These are phyloP conservation scores for Acrobeloides nanus DNA, from an alignment of 2,888 invertebrate genomes.

Conservation along the genomic window DNA sequence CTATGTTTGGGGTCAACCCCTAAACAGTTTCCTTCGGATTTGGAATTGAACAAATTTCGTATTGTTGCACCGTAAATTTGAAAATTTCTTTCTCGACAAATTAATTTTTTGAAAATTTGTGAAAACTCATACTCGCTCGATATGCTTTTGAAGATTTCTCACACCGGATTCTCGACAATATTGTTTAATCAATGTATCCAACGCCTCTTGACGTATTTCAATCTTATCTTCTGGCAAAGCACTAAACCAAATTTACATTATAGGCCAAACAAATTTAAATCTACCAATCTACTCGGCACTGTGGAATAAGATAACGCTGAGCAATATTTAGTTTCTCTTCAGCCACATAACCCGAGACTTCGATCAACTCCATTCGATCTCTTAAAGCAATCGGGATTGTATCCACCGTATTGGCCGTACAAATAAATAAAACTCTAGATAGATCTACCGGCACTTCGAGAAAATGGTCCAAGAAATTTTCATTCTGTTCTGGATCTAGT, in stretches of 20 bases:
- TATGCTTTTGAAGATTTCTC: conserved; percentile 89
- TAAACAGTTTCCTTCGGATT: too few relatives aligned
- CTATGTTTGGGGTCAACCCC: too few relatives aligned
- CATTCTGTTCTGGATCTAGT: conserved; percentile 95
- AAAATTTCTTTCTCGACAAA: too few relatives aligned
- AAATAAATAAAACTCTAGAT: conserved; percentile 91
- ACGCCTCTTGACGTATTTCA: conserved; percentile 66
- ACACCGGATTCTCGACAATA: conserved; percentile 97
- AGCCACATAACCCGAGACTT: conserved; percentile 95
- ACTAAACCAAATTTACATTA: conserved; percentile 24
- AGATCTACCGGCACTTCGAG: conserved; percentile 95
- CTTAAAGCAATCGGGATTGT: conserved; percentile 90
- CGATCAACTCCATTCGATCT: conserved; percentile 98
- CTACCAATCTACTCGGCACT: conserved; percentile 65
- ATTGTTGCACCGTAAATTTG: too few relatives aligned
- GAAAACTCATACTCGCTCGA: conserved; percentile 77
- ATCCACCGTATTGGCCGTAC: conserved; percentile 89
- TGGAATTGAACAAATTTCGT: too few relatives aligned
- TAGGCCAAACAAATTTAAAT: too few relatives aligned
- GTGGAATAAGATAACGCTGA: conserved; percentile 48
- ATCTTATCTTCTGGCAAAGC: conserved; percentile 71
- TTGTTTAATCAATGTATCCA: conserved; percentile 72
- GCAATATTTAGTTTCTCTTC: conserved; percentile 65
- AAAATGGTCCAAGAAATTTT: conserved; percentile 95
- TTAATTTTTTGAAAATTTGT: too few relatives aligned